Evolutionary conservation across 1,140 invertebrate genomes (phyloP).

Genomic region (Oscheius sp.): DNA sequence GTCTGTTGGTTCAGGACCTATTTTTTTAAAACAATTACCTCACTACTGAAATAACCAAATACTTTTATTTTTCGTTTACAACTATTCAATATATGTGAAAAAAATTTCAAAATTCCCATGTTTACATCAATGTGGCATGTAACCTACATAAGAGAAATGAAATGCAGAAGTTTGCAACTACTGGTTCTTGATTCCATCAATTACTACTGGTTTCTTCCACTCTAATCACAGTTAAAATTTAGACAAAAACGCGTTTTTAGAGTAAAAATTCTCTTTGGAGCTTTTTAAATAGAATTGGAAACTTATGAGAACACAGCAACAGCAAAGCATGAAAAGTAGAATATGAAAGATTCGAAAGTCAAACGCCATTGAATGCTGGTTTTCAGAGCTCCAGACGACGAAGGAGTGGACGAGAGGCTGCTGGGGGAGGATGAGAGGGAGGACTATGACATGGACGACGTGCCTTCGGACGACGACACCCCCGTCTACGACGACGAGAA

Average conservation of each 20-base stretch:
- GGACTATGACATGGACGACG: neutral
- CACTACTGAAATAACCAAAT: no score
- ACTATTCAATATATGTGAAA: no score
- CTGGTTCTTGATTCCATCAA: no score
- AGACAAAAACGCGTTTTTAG: neutral
- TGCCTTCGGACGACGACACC: neutral
- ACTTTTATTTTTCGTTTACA: no score
- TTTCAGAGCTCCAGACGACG: constrained; percentile 4
- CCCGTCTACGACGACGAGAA: neutral
- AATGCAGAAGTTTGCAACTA: no score
- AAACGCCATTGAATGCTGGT: neutral
- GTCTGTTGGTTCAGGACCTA: no score
- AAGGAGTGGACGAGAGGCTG: neutral
- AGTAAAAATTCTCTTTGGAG: neutral
- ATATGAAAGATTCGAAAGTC: neutral
- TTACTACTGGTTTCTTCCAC: no score
- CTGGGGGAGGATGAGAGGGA: neutral
- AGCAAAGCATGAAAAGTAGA: neutral
- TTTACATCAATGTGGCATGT: no score
- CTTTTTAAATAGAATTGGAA: neutral
- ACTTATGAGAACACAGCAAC: neutral
- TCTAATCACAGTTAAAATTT: neutral
- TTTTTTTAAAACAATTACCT: no score
- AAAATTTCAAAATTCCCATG: no score
- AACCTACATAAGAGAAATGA: no score